Evolutionary conservation across 2,113 vertebrate genomes (phyloP), one percentile per base, ranked within the genome.

Genomic region (Merops nubicus): DNA sequence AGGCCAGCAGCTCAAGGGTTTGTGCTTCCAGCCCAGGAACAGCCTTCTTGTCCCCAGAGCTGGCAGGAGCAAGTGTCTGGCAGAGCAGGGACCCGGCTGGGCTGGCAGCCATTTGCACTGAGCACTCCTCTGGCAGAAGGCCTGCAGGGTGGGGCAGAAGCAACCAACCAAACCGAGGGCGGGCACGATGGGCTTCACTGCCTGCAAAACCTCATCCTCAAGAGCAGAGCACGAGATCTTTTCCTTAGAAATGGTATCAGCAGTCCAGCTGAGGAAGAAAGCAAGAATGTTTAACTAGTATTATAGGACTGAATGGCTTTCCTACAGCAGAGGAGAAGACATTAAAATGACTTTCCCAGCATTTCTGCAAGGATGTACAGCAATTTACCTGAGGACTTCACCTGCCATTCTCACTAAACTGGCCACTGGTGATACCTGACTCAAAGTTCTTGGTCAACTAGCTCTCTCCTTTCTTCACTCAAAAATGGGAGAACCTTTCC

Each of bases 31-130:
- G 57, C 25, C 19, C n/a, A n/a, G n/a, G n/a, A n/a, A n/a, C n/a
- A n/a, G n/a, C n/a, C n/a, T n/a, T n/a, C n/a, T n/a, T n/a, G 5
- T 26, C 43, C 60, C 1, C 0, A 29, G 34, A 85, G 79, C 1
- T 0, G 60, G 5, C 19, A 53, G n/a, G 19, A 7, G 3, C 33
- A 47, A 18, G 17, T 2, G 21, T 15, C 25, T 33, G 42, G 28
- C 56, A 62, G 13, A 47, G n/a, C 56, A 78, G 40, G 59, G 38
- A 57, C 43, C 23, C 62, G 33, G 40, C 51, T 8, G 10, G 48
- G 33, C 11, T 2, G 40, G 33, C 1, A 4, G 28, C 50, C 34
- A 28, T 2, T 33, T 28, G 13, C 13, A 65, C 0, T 23, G 68
- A 89, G 50, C 28, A 87, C 28, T 54, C 74, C 64, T 80, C 67